Conservation (phyloP, 2,888 invertebrate genomes). For the Diloba caeruleocephala region DNA sequence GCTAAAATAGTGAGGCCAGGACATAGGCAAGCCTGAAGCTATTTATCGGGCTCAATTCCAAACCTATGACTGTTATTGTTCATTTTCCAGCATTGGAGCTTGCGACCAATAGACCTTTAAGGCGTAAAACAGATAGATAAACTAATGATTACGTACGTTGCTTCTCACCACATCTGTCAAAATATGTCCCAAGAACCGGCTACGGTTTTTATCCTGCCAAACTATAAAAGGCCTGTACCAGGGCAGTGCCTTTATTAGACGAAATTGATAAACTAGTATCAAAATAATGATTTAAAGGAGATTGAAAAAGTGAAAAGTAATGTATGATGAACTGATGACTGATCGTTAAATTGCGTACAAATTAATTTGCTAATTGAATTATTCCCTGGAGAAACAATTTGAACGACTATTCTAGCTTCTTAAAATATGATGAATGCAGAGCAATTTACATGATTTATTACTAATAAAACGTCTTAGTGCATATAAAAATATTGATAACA, state of each 20-base stretch:
- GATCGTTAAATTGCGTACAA: conserved; percentile 16
- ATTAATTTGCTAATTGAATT: conserved; percentile 24
- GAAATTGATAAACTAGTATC: no score
- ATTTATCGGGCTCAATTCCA: neutral
- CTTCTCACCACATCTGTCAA: neutral
- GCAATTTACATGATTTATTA: conserved; percentile 22
- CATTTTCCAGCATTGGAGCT: no score
- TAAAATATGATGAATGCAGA: conserved; percentile 29
- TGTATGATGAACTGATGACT: no score
- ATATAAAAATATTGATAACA: conserved; percentile 2
- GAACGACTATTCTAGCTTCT: conserved; percentile 28
- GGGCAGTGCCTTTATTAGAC: no score
- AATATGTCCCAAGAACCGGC: neutral
- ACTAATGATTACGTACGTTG: neutral
- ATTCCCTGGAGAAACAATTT: conserved; percentile 30
- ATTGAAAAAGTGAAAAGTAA: no score
- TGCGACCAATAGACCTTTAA: no score
- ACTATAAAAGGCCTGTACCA: no score
- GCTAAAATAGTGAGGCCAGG: no score
- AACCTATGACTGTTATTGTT: no score
- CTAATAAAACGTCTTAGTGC: conserved; percentile 3
- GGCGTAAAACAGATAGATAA: no score
- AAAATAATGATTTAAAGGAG: no score
- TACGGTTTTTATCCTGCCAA: neutral
- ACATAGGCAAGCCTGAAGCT: no score